Evolutionary conservation across 2,797 vertebrate genomes (phyloP).

Genomic region (Sternotherus odoratus): DNA sequence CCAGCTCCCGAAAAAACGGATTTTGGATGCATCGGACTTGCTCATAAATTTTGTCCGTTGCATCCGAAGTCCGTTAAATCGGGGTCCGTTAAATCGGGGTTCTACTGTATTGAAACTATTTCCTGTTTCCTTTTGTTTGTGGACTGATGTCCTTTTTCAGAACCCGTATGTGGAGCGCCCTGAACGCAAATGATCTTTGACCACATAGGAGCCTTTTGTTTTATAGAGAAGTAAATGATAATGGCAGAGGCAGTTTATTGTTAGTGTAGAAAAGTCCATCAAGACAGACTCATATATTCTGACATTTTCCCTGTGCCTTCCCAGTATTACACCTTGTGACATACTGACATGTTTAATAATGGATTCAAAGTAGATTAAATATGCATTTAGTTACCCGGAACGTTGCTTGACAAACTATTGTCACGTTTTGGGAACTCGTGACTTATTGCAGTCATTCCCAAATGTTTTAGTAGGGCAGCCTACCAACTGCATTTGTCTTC

Average conservation of each 20-base stretch:
- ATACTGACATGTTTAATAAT: not conserved
- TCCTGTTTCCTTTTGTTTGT: not conserved
- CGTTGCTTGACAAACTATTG: constrained; percentile 34
- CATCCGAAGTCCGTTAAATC: too few relatives aligned
- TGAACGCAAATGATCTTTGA: not conserved
- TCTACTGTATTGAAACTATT: not conserved
- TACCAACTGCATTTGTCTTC: not conserved
- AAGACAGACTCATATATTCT: accelerated
- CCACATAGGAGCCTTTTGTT: not conserved
- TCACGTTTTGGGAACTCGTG: not conserved
- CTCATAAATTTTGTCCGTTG: too few relatives aligned
- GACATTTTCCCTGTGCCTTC: not conserved
- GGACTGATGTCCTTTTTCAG: not conserved
- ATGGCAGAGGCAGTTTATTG: not conserved
- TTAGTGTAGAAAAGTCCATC: not conserved
- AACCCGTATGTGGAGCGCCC: accelerated
- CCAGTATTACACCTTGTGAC: accelerated
- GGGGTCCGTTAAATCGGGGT: too few relatives aligned
- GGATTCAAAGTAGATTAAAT: constrained; percentile 25
- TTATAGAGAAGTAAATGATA: not conserved
- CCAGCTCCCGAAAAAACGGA: too few relatives aligned
- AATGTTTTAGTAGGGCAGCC: not conserved
- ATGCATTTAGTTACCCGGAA: constrained; percentile 20
- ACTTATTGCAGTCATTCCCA: not conserved
- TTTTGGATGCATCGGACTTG: too few relatives aligned